Conservation (phyloP, 2,113 vertebrate species). For the Meriones unguiculatus region DNA sequence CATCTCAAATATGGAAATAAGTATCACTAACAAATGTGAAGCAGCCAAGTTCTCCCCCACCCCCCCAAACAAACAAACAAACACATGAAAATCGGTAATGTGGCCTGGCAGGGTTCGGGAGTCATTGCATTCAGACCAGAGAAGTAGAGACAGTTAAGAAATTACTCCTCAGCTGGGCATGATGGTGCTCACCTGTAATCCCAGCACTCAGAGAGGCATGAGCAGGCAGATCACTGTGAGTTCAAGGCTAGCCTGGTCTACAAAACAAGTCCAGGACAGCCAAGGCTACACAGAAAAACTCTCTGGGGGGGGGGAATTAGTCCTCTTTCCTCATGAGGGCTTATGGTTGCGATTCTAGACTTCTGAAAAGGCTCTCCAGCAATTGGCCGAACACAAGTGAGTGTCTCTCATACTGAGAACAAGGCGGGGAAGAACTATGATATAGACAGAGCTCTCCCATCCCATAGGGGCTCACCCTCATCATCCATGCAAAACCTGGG, state of each 20-base stretch:
- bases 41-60: no score
- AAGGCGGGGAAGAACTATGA: conserved; percentile 54
- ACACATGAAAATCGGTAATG: neutral
- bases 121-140: neutral
- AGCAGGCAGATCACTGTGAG: no score
- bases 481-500: conserved; percentile 51
- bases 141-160: conserved; percentile 67
- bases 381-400: conserved; percentile 72
- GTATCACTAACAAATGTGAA: conserved; percentile 49
- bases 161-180: no score
- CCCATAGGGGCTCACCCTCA: conserved; percentile 52
- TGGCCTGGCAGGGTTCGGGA: neutral
- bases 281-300: no score
- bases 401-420: conserved; percentile 59
- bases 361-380: conserved; percentile 78
- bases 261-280: no score
- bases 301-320: neutral
- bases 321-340: conserved; percentile 63
- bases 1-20: conserved; percentile 8
- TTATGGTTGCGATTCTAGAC: conserved; percentile 77
- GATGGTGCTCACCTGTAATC: no score
- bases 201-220: no score
- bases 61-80: neutral
- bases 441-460: conserved; percentile 59
- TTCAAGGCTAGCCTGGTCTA: no score